Evolutionary conservation across 1,140 invertebrate genomes (phyloP), one percentile per base, ranked within the genome.

Genomic region (Drosophila equinoxialis): DNA sequence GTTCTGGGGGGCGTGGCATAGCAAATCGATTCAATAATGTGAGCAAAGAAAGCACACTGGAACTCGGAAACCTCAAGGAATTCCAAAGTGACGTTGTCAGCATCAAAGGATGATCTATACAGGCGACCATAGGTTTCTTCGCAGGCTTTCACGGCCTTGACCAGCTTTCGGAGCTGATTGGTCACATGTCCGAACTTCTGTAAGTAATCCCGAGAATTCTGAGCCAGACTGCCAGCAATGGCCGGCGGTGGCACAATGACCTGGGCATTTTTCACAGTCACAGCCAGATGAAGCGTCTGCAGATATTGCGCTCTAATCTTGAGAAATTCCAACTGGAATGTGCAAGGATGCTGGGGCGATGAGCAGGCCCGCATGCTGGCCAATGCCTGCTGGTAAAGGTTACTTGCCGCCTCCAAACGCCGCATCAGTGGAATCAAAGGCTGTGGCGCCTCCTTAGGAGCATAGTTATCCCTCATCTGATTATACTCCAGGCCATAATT

Each of bases 101-200:
- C 97, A 94, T 99, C 97, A 93, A 99, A 99, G 42, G 97, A 96
- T 14, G 96, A 96, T 90, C 98, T 96, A 90, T 98, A 98, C 1
- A 99, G 93, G 71, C 95, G 95, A 68, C 95, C 96, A 91, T 97
- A 98, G 45, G 95, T 94, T 33, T 96, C 95, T 26, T 96, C 95
- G 68, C 97, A 95, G 2, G 92, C 93, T 67, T 95, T 94, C 48
- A 98, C 95, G 41, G 97, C 95, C 91, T 97, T 97, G 6, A 90
- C 92, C 57, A 91, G 59, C 45, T 92, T 92, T 6, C 84, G 75
- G 79, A 94, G 93, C 93, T 97, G 96, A 89, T 95, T 95, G 0
- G 96, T 96, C 3, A 97, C 95, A 72, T 97, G 94, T 1, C 97
- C 96, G 92, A 96, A 97, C 78, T 96, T 94, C 72, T 96, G 95